Evolutionary conservation across 1,140 invertebrate genomes (phyloP), one percentile per base, ranked within the genome.

Genomic region (Drosophila eugracilis): DNA sequence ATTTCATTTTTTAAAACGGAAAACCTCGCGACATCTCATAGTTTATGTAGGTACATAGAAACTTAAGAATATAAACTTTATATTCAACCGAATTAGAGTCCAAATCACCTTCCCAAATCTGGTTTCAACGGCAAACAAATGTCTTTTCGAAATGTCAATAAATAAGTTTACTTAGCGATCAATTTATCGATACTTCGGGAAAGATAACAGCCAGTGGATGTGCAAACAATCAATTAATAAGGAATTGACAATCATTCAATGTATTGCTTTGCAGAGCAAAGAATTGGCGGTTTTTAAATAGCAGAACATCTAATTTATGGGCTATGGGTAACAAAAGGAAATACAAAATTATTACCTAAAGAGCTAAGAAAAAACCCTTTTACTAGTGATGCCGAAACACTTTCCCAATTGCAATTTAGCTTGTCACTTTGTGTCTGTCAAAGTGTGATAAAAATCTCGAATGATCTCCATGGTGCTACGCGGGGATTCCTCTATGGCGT

Each of bases 121-220:
- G 60, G 57, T 65, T 62, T 28, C 2, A 21, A 44, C 17, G n/a
- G 19, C 30, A 59, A 45, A 21, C 30, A 47, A 65, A 37, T 36
- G 55, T 65, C 17, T 47, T 58, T 37, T 60, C 10, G 22, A 65
- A 65, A 62, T 62, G 41, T 26, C 41, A 65, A 62, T 45, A 62
- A 60, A 65, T 44, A 28, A 36, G 60, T 47, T 60, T 47, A 22
- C 41, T 30, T 28, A 39, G 22, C 55, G 14, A 65, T 60, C 41
- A 41, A 65, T 65, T 44, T 62, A 62, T 47, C 37, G 57, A 37
- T 62, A 62, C 55, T 47, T 65, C 22, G 3, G 14, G 15, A 1
- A 21, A 65, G 54, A 65, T 60, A 60, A 60, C 60, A 36, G 15
- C 10, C 12, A 42, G 17, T 34, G 24, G 37, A 57, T n/a, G n/a